phyloP scores from a whole-genome alignment of 2,113 vertebrate genomes.

The Trematocara nigrifrons region DNA sequence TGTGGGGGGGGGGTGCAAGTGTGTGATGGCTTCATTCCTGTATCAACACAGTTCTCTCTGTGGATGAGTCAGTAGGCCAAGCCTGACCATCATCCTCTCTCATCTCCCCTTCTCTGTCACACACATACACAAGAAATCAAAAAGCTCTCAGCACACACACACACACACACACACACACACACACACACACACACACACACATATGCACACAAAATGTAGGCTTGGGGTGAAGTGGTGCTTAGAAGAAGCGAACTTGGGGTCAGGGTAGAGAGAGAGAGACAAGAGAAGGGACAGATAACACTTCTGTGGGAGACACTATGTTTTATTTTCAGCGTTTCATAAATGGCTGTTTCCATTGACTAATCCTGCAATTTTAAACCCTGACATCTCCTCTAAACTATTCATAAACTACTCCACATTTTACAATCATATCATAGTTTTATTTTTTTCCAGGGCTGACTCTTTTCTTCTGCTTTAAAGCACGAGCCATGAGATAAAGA shows the following conservation, averaged over 20 bases:
- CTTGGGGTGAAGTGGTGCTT: conserved; percentile 62
- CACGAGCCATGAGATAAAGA: conserved; percentile 18
- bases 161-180: background rate
- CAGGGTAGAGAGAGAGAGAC: conserved; percentile 35
- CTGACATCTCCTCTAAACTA: background rate
- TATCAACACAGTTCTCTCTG: conserved; percentile 50
- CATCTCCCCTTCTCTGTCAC: conserved; percentile 13
- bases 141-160: background rate
- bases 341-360: background rate
- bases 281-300: conserved; percentile 16
- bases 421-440: conserved; percentile 1
- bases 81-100: conserved; percentile 55
- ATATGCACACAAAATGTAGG: background rate
- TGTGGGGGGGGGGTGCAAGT: background rate
- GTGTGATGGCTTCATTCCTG: conserved; percentile 55
- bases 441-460: background rate
- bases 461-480: background rate
- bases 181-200: background rate
- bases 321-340: background rate
- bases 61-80: conserved; percentile 57
- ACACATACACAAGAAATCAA: conserved; percentile 13
- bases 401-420: background rate
- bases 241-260: conserved; percentile 41
- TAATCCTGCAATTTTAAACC: background rate
- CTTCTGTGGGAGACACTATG: background rate